Evolutionary conservation across 2,113 vertebrate genomes (phyloP).

Genomic region (Microtus montanus): DNA sequence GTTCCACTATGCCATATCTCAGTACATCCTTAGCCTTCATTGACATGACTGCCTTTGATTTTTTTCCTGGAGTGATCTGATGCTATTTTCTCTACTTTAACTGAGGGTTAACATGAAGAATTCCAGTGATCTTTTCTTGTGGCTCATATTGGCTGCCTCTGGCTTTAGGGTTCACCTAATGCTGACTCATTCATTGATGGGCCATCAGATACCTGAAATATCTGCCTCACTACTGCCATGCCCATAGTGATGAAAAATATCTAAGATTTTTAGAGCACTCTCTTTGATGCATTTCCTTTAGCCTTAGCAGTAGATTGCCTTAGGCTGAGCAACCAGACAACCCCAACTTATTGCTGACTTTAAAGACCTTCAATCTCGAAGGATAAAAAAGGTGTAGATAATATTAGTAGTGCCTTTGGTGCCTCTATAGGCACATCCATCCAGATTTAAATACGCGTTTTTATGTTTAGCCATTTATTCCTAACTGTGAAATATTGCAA

Average conservation of each 20-base stretch:
- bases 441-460: conserved; percentile 73
- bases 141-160: background rate
- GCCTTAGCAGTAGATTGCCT: conserved; percentile 31
- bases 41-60: background rate
- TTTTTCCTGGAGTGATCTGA: background rate
- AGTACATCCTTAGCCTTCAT: background rate
- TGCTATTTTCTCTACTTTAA: background rate
- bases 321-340: conserved; percentile 40
- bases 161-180: background rate
- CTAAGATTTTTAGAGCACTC: background rate
- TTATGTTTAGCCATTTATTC: conserved; percentile 78
- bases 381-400: conserved; percentile 55
- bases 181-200: background rate
- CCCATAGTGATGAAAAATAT: background rate
- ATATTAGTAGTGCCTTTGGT: conserved; percentile 67
- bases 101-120: background rate
- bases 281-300: conserved; percentile 43
- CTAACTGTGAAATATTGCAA: conserved; percentile 75
- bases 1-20: too few species aligned
- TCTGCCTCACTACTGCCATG: background rate
- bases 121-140: background rate
- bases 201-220: background rate
- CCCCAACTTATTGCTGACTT: conserved; percentile 31
- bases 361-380: conserved; percentile 27
- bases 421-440: conserved; percentile 65